Percentiles rank a stretch among this genome's conserved stretches.
These are phyloP conservation scores for Hedychridium roseum DNA, from an alignment of 2,888 invertebrate genomes.

Conservation along the genomic window DNA sequence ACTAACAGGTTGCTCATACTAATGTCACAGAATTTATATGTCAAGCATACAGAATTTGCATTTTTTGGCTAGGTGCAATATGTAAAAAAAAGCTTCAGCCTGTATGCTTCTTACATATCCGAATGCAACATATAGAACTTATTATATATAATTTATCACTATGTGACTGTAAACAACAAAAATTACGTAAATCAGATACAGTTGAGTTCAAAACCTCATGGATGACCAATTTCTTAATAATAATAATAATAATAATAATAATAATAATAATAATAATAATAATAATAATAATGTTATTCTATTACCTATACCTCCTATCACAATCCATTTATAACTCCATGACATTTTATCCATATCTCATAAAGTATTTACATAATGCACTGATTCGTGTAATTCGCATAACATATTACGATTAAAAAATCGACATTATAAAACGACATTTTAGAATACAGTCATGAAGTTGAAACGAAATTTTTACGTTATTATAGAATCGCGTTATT, in stretches of 20 bases:
- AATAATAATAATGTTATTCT: slow-evolving; percentile 14
- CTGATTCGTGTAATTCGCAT: slow-evolving; percentile 26
- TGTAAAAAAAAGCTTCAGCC: slow-evolving; percentile 23
- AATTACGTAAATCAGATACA: slow-evolving; percentile 20
- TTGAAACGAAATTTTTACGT: too few relatives aligned
- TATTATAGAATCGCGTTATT: too few relatives aligned
- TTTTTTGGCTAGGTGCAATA: slow-evolving; percentile 24
- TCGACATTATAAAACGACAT: too few relatives aligned
- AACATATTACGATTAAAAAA: slow-evolving; percentile 18
- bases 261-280: neutral
- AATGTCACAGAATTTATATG: neutral
- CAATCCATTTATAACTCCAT: slow-evolving; percentile 27
- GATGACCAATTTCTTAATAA: neutral
- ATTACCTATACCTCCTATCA: slow-evolving; percentile 28
- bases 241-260: neutral
- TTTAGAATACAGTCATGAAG: too few relatives aligned
- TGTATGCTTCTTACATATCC: slow-evolving; percentile 13
- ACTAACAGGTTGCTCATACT: neutral
- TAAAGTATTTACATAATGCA: slow-evolving; percentile 22
- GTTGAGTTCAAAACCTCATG: too few relatives aligned
- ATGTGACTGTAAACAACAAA: slow-evolving; percentile 17
- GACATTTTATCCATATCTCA: slow-evolving; percentile 30
- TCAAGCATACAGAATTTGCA: slow-evolving; percentile 5
- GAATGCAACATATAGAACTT: slow-evolving; percentile 17
- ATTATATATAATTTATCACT: slow-evolving; percentile 13